Base-by-base conservation (phyloP, 1,140 invertebrate genomes). In the Diploscapter pachys region DNA sequence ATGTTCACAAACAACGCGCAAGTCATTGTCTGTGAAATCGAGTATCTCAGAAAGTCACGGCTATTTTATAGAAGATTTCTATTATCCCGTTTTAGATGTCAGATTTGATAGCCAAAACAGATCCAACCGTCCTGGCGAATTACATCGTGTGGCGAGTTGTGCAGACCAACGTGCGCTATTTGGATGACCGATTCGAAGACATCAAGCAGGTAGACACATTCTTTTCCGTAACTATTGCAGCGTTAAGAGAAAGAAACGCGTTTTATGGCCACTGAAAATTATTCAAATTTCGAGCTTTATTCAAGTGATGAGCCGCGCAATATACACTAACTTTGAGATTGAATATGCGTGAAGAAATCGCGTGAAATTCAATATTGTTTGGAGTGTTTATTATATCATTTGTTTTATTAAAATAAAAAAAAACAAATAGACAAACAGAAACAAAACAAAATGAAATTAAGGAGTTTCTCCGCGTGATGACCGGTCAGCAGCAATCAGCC, bases 401-500 rank as follows among this genome's bases (percentile, higher is more conserved):
- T 31, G 31, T 31, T 31, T 31, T 31, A 31, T 31, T 31, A 0
- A 31, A 31, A 31, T 31, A 31, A 31, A 31, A 31, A 31, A 31
- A 31, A 0, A 31, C 31, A 1, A 31, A n/a, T n/a, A n/a, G n/a
- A n/a, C n/a, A n/a, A n/a, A n/a, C n/a, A n/a, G n/a, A n/a, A n/a
- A n/a, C n/a, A n/a, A n/a, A n/a, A n/a, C n/a, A 31, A 31, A 31
- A 31, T 31, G 31, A 31, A 31, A 31, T 76, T 75, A 49, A 79
- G 78, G 79, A 80, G 51, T 75, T 80, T 56, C 31, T 76, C 4
- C 65, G 74, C 55, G 74, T 80, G 11, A 80, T 80, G 79, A 79
- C 78, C 4, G 74, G 81, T 82, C 62, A 88, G 85, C 87, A 73
- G 82, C 59, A 83, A 84, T 68, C 85, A 84, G 78, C 75, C 13